Evolutionary conservation across 2,888 invertebrate genomes (phyloP).

Genomic region (Lepidonotus clava): DNA sequence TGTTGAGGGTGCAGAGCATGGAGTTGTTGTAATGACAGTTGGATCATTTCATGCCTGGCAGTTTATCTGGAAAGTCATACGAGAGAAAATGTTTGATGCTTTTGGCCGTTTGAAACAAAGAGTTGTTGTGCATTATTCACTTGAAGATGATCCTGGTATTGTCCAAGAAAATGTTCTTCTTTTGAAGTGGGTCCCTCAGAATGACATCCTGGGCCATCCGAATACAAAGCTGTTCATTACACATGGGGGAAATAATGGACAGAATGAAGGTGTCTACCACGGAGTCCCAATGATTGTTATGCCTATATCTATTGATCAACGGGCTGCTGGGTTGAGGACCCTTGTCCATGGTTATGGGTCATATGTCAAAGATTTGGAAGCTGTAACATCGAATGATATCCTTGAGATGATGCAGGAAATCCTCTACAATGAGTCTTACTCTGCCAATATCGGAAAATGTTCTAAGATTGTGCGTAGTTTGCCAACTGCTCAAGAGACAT

Average conservation of each 20-base stretch:
- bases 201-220: conserved; percentile 36
- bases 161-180: background rate
- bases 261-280: conserved; percentile 12
- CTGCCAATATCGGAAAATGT: conserved; percentile 42
- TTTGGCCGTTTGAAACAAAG: background rate
- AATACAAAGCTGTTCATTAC: background rate
- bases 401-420: background rate
- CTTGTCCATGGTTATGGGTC: background rate
- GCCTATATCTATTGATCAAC: background rate
- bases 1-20: conserved; percentile 19
- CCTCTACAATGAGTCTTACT: conserved; percentile 25
- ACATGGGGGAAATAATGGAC: conserved; percentile 44
- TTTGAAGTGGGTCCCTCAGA: conserved; percentile 21
- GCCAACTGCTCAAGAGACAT: conserved; percentile 51
- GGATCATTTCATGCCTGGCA: background rate
- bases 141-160: background rate
- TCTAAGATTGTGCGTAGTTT: conserved; percentile 29
- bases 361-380: background rate
- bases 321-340: background rate
- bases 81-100: background rate
- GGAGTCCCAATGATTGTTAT: background rate
- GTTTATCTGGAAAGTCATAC: background rate
- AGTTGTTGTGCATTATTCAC: background rate
- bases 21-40: background rate
- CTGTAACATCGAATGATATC: conserved; percentile 4